Conservation (phyloP, 2,113 vertebrate species). For the Sebastes schlegelii region DNA sequence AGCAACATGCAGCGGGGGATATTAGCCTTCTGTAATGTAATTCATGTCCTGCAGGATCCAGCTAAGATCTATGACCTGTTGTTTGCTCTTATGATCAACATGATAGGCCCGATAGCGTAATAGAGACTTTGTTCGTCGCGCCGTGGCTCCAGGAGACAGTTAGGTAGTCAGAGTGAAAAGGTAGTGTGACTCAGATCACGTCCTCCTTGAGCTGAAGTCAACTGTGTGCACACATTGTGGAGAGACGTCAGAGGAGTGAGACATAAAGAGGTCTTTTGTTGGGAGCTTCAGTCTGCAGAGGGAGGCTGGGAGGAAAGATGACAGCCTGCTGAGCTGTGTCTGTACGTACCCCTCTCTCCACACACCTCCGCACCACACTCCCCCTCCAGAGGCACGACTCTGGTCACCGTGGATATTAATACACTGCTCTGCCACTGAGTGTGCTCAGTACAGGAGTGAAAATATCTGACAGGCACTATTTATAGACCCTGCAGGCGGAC, state of each 20-base stretch:
- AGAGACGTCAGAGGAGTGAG: constrained; percentile 35
- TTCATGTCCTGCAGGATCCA: constrained; percentile 46
- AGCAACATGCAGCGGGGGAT: constrained; percentile 36
- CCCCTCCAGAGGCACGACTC: constrained; percentile 69
- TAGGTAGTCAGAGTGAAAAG: constrained; percentile 39
- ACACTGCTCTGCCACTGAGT: constrained; percentile 74
- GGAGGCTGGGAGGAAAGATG: constrained; percentile 49
- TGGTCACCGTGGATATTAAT: constrained; percentile 83
- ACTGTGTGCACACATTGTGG: constrained; percentile 15
- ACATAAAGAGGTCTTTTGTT: constrained; percentile 58
- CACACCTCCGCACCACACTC: constrained; percentile 56
- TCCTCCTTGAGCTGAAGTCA: constrained; percentile 32
- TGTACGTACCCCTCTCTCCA: constrained; percentile 30
- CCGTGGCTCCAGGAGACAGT: background rate
- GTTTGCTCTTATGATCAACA: constrained; percentile 33
- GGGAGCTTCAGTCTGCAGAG: constrained; percentile 48
- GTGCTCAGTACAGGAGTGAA: constrained; percentile 77
- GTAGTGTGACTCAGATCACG: constrained; percentile 39
- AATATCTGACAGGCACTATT: constrained; percentile 85
- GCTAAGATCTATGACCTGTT: constrained; percentile 30
- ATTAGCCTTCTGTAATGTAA: constrained; percentile 48
- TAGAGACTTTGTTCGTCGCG: constrained; percentile 7
- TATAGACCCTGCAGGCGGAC: constrained; percentile 81
- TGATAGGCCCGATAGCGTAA: constrained; percentile 38
- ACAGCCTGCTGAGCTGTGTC: constrained; percentile 58